Base-by-base conservation (phyloP, 92 coral and sea anemone species). In the Pocillopora grandis region DNA sequence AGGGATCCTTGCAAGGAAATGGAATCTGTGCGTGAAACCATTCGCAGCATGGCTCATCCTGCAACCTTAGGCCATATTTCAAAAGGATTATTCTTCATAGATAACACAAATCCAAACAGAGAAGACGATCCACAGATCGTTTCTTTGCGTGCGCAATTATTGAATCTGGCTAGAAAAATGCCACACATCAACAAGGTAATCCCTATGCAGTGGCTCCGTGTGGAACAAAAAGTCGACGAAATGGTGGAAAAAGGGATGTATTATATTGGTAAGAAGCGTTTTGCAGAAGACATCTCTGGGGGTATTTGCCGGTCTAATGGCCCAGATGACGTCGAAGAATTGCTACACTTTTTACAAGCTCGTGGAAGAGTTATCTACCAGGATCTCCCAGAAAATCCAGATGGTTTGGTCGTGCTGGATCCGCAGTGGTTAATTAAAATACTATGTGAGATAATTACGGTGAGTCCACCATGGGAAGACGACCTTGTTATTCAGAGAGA, bases 161-260 rank as follows among this genome's bases (percentile, higher is more conserved):
- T 76, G 8, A 15, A 35, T 6, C 10, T 58, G 42, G 80, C 66
- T 2, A 21, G 13, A 0, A 35, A 20, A 27, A 23, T 76, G 68
- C 67, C 80, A 3, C 66, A 76, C 19, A 58, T 42, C 1, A 76
- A 76, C 42, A 76, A 76, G 21, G 18, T 21, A 19, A 62, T 76
- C 42, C 66, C 80, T 27, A 23, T 76, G 80, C 67, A 58, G 8
- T 76, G 80, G 80, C 80, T 16, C 15, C 52, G 58, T 20, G 66
- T 76, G 9, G 80, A 76, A 55, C 21, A 59, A 17, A 48, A 58
- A 2, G 10, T 62, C 15, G 23, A 57, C 16, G 10, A 57, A 33
- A 7, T 5, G 55, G 13, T 17, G 6, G 0, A 20, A n/a, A n/a
- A n/a, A 58, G 66, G 10, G 0, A 16, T 23, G 19, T 27, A 21